A percentile compares a stretch with the other conserved stretches of the same genome.
Evolutionary conservation across 2,888 invertebrate species (phyloP).

Genomic region (Brenthis daphne): DNA sequence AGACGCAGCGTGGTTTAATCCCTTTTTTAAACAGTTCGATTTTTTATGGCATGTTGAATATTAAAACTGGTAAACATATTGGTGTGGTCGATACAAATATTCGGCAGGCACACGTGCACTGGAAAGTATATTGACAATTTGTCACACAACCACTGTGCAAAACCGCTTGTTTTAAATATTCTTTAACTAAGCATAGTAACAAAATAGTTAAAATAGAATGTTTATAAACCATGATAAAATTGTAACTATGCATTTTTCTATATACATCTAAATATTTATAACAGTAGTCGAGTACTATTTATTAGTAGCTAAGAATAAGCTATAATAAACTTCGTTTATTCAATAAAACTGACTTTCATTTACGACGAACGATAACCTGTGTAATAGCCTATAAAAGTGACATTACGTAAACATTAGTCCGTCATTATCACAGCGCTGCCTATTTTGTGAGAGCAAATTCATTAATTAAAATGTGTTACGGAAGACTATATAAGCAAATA

Average conservation of each 20-base stretch:
- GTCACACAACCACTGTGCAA: no score
- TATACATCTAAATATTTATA: background rate
- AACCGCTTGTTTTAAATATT: no score
- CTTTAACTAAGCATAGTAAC: no score
- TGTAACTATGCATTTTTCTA: background rate
- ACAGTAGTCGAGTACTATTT: constrained; percentile 15
- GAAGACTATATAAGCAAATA: no score
- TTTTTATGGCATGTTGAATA: no score
- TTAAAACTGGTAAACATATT: no score
- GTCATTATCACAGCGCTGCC: constrained; percentile 32
- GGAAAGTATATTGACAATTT: no score
- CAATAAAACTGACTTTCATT: constrained; percentile 44
- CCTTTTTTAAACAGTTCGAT: no score
- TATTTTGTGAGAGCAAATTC: constrained; percentile 31
- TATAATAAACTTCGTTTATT: constrained; percentile 34
- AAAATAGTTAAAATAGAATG: no score
- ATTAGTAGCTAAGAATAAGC: constrained; percentile 25
- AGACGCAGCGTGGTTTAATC: no score
- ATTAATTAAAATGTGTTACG: constrained; percentile 8
- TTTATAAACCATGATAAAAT: background rate
- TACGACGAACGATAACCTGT: constrained; percentile 42
- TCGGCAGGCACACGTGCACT: no score
- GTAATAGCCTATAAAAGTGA: constrained; percentile 44
- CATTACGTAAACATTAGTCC: constrained; percentile 42
- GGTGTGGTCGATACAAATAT: no score